Evolutionary conservation across 2,888 invertebrate species (phyloP).

Genomic region (Mythimna impura): DNA sequence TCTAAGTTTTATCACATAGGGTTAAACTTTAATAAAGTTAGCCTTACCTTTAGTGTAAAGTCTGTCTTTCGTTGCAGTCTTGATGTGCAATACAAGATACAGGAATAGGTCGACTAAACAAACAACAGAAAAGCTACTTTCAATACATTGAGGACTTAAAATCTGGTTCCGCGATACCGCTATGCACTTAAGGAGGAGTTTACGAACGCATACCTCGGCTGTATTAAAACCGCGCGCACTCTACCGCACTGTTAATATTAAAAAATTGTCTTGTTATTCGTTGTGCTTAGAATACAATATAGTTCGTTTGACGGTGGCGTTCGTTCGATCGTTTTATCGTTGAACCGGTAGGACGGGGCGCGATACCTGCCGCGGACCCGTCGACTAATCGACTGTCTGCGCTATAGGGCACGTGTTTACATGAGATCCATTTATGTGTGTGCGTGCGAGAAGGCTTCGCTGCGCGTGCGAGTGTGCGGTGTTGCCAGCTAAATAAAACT

Average conservation of each 20-base stretch:
- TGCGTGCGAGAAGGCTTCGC: slow-evolving; percentile 77
- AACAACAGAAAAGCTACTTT: slow-evolving; percentile 76
- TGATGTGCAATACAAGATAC: slow-evolving; percentile 58
- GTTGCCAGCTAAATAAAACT: slow-evolving; percentile 67
- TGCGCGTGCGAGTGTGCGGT: slow-evolving; percentile 76
- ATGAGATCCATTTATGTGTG: slow-evolving; percentile 66
- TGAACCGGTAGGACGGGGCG: slow-evolving; percentile 82
- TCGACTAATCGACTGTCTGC: slow-evolving; percentile 78
- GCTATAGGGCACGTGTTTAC: slow-evolving; percentile 74
- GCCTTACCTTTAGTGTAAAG: slow-evolving; percentile 68
- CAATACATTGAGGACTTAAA: slow-evolving; percentile 76
- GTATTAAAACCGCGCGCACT: slow-evolving; percentile 65
- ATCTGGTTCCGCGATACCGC: slow-evolving; percentile 84
- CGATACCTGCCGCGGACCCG: slow-evolving; percentile 82
- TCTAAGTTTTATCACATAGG: slow-evolving; percentile 21
- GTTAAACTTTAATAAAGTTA: slow-evolving; percentile 5
- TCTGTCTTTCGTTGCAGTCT: slow-evolving; percentile 64
- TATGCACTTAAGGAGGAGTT: slow-evolving; percentile 76
- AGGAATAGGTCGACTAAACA: slow-evolving; percentile 64
- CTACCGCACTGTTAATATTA: slow-evolving; percentile 63
- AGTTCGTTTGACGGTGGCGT: slow-evolving; percentile 78
- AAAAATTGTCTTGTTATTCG: slow-evolving; percentile 62
- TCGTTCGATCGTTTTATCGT: slow-evolving; percentile 89
- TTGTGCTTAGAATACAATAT: slow-evolving; percentile 68
- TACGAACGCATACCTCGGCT: slow-evolving; percentile 67